Base-by-base conservation (phyloP, 1,140 invertebrate species). In the Laodelphax striatellus region DNA sequence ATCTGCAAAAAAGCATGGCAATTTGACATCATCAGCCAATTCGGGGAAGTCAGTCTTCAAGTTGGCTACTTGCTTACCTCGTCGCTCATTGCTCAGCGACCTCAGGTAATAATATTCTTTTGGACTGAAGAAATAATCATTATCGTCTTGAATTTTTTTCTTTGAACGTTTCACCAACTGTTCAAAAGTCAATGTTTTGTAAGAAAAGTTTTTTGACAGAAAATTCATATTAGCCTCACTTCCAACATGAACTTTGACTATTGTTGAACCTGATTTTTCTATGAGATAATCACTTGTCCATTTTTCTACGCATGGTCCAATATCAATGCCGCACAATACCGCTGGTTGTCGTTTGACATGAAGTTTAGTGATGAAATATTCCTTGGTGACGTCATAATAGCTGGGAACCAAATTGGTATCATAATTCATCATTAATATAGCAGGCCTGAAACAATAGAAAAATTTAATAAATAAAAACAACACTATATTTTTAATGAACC, bases 181-280 rank as follows among this genome's bases (percentile, higher is more conserved):
- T 38, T 62, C 50, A 63, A 82, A 79, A 43, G 71, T 67, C 16
- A 80, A 63, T 17, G 77, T 76, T 72, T 75, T 77, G 68, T 82
- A 82, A 4, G 70, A 50, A 69, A 82, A 82, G 62, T 82, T 82
- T 68, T 81, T 82, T 11, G 72, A 70, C 22, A 80, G 71, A 66
- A 82, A 82, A 70, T 81, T 74, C 71, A 82, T 73, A 58, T 74
- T 69, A 28, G 69, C 65, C 16, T 63, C 66, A 46, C 66, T 50
- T 43, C 76, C 76, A 14, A 79, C 75, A 68, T 82, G 80, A 61
- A 81, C 71, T 69, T 78, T 80, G 2, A 80, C 77, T 43, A 70
- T 62, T 43, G 71, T 70, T 1, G 70, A 58, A 16, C 72, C 72
- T 16, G 75, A 65, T 28, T 67, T 67, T 17, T 71, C 55, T n/a